phyloP scores from a whole-genome alignment of 2,113 vertebrate genomes.

The Ochotona princeps region DNA sequence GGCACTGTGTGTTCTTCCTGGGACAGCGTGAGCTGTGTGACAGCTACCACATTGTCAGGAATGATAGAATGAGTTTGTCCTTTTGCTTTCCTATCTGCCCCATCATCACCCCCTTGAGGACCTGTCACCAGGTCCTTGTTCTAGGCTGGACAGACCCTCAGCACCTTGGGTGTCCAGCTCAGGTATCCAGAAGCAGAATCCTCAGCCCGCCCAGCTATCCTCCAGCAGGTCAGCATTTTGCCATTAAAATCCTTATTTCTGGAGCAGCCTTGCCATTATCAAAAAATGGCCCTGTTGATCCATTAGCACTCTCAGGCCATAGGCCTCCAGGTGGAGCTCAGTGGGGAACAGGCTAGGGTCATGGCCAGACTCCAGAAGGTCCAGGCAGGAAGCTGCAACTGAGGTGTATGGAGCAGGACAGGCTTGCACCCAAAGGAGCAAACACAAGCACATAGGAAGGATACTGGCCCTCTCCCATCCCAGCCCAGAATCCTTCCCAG shows the following conservation, averaged over 20 bases:
- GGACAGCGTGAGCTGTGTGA: fast-evolving
- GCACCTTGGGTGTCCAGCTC: not conserved
- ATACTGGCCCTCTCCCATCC: fast-evolving
- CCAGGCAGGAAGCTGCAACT: not conserved
- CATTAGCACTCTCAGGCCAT: not conserved
- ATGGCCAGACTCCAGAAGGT: not conserved
- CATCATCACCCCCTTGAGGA: not conserved
- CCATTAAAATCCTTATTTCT: not conserved
- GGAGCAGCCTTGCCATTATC: not conserved
- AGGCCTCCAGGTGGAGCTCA: not conserved
- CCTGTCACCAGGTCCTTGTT: too few relatives aligned
- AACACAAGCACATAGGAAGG: fast-evolving
- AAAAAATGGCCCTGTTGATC: not conserved
- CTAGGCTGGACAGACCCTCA: not conserved
- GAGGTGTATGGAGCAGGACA: not conserved
- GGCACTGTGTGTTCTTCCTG: conserved; percentile 4
- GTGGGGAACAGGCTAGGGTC: not conserved
- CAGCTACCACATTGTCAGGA: fast-evolving
- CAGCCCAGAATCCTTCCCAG: not conserved
- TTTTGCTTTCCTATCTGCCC: not conserved
- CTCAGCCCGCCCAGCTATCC: not conserved
- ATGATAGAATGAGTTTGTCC: not conserved
- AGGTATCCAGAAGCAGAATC: not conserved
- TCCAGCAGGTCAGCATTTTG: not conserved
- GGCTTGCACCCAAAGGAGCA: not conserved